Conservation (phyloP, 2,888 invertebrate genomes). For the Drosophila formosana region DNA sequence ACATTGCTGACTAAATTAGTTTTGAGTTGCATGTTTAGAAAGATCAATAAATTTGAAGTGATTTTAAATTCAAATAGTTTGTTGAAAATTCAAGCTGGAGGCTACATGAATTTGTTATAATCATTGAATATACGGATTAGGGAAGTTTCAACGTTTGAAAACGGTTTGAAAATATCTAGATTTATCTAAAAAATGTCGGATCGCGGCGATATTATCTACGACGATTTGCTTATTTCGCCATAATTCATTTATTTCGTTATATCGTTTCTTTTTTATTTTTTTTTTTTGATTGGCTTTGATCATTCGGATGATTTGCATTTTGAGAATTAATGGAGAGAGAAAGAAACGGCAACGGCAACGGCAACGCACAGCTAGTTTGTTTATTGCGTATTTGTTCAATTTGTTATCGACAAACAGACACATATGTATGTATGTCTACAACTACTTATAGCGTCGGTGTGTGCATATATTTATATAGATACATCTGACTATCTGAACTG, state of each 20-base stretch:
- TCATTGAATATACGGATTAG: neutral
- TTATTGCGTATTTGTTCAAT: constrained; percentile 56
- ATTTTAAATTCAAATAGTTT: neutral
- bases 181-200: neutral
- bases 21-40: neutral
- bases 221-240: constrained; percentile 31
- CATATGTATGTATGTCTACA: neutral
- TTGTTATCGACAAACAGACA: constrained; percentile 38
- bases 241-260: constrained; percentile 19
- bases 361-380: constrained; percentile 44
- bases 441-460: constrained; percentile 4
- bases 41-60: neutral
- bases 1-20: no score
- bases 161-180: constrained; percentile 1
- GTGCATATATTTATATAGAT: constrained; percentile 26
- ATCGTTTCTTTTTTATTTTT: neutral
- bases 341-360: constrained; percentile 5
- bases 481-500: constrained; percentile 21
- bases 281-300: constrained; percentile 42
- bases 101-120: neutral
- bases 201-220: constrained; percentile 4
- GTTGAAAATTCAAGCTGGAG: neutral
- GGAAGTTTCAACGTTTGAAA: neutral
- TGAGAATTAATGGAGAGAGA: constrained; percentile 32
- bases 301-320: constrained; percentile 61